Evolutionary conservation across 2,888 invertebrate species (phyloP), one percentile per base, ranked within the genome.

Genomic region (Caenorhabditis plicata): DNA sequence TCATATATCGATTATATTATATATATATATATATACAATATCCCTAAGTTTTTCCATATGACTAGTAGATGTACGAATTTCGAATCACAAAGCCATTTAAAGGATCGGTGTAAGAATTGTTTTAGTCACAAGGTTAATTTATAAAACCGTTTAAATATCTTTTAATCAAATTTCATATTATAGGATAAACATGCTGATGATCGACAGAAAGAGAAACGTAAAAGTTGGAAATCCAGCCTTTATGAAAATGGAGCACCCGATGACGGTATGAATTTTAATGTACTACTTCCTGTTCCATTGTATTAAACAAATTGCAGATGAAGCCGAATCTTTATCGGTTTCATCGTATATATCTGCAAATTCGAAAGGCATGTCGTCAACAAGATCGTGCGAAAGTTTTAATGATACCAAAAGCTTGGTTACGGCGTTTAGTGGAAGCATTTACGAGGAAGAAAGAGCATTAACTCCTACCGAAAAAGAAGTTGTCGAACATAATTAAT

Each of bases 51-150:
- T n/a, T n/a, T n/a, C n/a, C n/a, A n/a, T n/a, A n/a, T n/a, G n/a
- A n/a, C n/a, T n/a, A n/a, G n/a, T n/a, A n/a, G n/a, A n/a, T n/a
- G n/a, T n/a, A n/a, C n/a, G n/a, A n/a, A n/a, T 32, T 83, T 83
- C 71, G 83, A 83, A 69, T 81, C 83, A 9, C 83, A 83, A 58
- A 80, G 81, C 41, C 82, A 82, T 55, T 57, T 78, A 31, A 81
- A 81, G 60, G 82, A 81, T 25, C 72, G 82, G 23, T 83, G 83
- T 74, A 81, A 80, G 60, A 82, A 82, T 49, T 78, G 78, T 39
- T 77, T 73, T 56, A 58, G 71, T 31, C 67, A 64, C 22, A 71
- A 70, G 63, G 64, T 67, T 40, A 36, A 29, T 39, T 4, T 11
- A 3, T n/a, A n/a, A 33, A 9, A 33, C 9, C n/a, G 7, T 9